These are phyloP conservation scores for Sinotaia quadrata DNA, from an alignment of 2,888 invertebrate species.

Conservation along the genomic window DNA sequence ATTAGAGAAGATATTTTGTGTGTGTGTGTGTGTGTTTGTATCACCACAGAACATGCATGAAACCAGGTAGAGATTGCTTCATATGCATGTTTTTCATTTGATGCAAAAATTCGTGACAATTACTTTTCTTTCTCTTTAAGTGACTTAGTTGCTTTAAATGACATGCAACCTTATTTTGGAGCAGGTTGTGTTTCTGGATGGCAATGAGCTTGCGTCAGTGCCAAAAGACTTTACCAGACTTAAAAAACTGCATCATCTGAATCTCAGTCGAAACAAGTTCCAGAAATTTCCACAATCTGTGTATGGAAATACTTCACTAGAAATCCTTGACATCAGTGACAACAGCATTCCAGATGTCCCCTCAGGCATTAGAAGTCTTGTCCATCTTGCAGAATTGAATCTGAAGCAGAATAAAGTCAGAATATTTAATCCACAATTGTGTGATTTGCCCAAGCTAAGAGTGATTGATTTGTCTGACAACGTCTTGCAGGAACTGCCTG, in stretches of 20 bases:
- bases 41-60: too few relatives aligned
- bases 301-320: constrained; percentile 47
- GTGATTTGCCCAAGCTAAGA: constrained; percentile 47
- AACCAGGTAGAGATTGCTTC: too few relatives aligned
- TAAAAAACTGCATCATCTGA: constrained; percentile 54
- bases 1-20: too few relatives aligned
- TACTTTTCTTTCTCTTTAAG: too few relatives aligned
- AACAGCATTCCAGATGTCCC: constrained; percentile 56
- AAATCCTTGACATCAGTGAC: constrained; percentile 53
- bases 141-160: background rate
- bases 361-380: constrained; percentile 50
- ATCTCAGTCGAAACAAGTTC: constrained; percentile 58
- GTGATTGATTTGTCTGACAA: constrained; percentile 59
- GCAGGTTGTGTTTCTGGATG: constrained; percentile 43
- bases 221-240: constrained; percentile 63
- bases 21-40: too few relatives aligned
- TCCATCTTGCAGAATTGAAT: constrained; percentile 50
- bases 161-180: background rate
- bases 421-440: constrained; percentile 53
- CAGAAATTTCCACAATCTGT: constrained; percentile 54
- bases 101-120: too few relatives aligned
- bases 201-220: constrained; percentile 54
- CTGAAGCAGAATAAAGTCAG: constrained; percentile 52
- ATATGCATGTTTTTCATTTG: too few relatives aligned
- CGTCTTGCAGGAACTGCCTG: constrained; percentile 53